phyloP scores from a whole-genome alignment of 2,113 vertebrate genomes.

The Sturnira hondurensis region DNA sequence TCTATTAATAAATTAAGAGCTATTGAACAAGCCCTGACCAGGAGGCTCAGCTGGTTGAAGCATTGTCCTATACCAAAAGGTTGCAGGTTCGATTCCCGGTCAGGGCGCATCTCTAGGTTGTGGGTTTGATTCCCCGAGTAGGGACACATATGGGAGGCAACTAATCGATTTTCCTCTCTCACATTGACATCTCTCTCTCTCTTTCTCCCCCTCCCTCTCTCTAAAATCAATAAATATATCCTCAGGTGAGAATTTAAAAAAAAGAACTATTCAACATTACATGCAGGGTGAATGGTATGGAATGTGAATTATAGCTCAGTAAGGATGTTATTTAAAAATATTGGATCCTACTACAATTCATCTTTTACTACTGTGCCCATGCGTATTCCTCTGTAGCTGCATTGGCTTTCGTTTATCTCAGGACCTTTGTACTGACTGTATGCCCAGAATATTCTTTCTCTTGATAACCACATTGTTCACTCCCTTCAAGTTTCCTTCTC shows the following conservation, averaged over 20 bases:
- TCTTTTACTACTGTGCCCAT: neutral
- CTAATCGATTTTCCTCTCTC: too few species aligned
- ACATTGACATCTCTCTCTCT: too few species aligned
- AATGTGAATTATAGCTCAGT: neutral
- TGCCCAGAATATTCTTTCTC: neutral
- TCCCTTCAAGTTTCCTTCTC: neutral
- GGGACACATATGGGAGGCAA: too few species aligned
- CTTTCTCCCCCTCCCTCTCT: too few species aligned
- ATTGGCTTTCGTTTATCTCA: neutral
- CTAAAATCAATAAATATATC: too few species aligned
- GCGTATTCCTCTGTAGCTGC: neutral
- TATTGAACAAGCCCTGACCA: neutral
- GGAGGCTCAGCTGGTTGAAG: too few species aligned
- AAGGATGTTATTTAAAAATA: neutral
- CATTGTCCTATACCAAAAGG: too few species aligned
- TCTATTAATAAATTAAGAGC: neutral
- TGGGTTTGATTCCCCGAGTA: too few species aligned
- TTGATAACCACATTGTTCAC: neutral
- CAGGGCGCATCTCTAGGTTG: too few species aligned
- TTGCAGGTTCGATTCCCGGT: too few species aligned
- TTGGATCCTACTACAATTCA: neutral
- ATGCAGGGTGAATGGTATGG: neutral
- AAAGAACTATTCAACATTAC: neutral
- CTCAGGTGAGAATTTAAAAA: too few species aligned
- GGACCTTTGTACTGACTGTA: neutral